phyloP scores from a whole-genome alignment of 1,140 invertebrate genomes.

The Euborellia annulipes region DNA sequence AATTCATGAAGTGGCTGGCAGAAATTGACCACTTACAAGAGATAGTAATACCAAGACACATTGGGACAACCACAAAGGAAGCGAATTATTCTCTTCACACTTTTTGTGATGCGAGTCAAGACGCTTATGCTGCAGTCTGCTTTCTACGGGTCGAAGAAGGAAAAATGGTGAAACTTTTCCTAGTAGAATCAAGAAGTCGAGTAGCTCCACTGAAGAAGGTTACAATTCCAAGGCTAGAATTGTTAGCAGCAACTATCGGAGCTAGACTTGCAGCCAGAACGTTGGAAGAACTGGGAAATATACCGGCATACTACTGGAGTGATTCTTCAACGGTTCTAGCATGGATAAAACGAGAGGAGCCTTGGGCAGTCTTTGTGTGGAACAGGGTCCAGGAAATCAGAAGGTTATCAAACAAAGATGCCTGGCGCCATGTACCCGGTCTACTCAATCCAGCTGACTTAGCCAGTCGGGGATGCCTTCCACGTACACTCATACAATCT shows the following conservation, averaged over 20 bases:
- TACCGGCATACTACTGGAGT: slow-evolving; percentile 17
- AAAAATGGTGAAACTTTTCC: slow-evolving; percentile 5
- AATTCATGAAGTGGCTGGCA: slow-evolving; percentile 15
- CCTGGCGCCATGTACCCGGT: slow-evolving; percentile 25
- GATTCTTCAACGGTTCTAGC: slow-evolving; percentile 21
- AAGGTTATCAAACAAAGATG: neutral
- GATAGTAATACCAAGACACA: slow-evolving; percentile 17
- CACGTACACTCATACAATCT: slow-evolving; percentile 19
- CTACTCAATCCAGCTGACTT: slow-evolving; percentile 27
- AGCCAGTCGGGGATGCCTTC: slow-evolving; percentile 23
- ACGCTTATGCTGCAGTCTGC: slow-evolving; percentile 19
- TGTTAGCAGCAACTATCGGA: slow-evolving; percentile 22
- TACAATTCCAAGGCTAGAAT: slow-evolving; percentile 22
- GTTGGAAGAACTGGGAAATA: slow-evolving; percentile 8
- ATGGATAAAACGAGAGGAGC: slow-evolving; percentile 18
- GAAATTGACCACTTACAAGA: slow-evolving; percentile 10
- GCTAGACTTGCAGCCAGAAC: slow-evolving; percentile 16
- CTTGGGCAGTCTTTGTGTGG: slow-evolving; percentile 15
- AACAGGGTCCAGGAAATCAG: slow-evolving; percentile 16
- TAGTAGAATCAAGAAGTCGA: slow-evolving; percentile 22
- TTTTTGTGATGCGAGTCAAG: slow-evolving; percentile 23
- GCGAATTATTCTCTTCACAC: slow-evolving; percentile 15
- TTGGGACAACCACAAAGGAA: slow-evolving; percentile 2
- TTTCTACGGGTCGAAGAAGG: slow-evolving; percentile 16
- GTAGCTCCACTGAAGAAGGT: slow-evolving; percentile 20